Conservation (phyloP, 2,797 vertebrate species). For the Myotis pilosus region DNA sequence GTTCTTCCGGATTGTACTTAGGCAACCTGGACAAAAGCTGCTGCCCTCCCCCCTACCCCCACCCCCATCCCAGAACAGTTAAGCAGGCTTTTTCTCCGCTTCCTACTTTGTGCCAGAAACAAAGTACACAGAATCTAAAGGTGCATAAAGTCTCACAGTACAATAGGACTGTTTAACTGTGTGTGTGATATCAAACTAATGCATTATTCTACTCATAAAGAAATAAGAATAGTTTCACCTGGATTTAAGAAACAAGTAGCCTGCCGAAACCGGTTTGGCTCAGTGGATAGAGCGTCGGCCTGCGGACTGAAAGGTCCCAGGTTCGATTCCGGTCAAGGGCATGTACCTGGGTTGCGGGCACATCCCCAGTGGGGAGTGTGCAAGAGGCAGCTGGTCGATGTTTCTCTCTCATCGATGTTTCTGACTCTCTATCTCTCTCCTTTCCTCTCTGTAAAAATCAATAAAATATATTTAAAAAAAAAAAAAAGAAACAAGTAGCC, state of each 20-base stretch:
- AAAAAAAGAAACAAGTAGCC: neutral
- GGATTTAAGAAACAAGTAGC: neutral
- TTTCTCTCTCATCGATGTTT: too few relatives aligned
- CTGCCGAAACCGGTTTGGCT: too few relatives aligned
- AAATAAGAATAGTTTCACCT: neutral
- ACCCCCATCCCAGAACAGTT: neutral
- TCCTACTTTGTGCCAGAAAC: neutral
- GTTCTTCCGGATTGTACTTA: neutral
- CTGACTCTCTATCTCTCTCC: too few relatives aligned
- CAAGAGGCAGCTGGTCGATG: too few relatives aligned
- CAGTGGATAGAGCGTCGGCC: too few relatives aligned
- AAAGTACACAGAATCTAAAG: neutral
- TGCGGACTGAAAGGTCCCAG: too few relatives aligned
- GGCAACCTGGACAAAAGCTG: neutral
- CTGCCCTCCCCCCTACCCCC: fast-evolving
- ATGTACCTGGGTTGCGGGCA: too few relatives aligned
- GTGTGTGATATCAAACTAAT: neutral
- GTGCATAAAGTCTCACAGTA: neutral
- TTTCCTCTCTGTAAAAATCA: too few relatives aligned
- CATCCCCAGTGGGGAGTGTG: too few relatives aligned
- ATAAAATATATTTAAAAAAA: too few relatives aligned
- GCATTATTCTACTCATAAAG: neutral
- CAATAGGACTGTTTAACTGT: neutral
- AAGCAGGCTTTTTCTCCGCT: neutral
- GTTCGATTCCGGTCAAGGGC: too few relatives aligned